phyloP scores from a whole-genome alignment of 2,888 invertebrate species.

The Plebejus melissa region DNA sequence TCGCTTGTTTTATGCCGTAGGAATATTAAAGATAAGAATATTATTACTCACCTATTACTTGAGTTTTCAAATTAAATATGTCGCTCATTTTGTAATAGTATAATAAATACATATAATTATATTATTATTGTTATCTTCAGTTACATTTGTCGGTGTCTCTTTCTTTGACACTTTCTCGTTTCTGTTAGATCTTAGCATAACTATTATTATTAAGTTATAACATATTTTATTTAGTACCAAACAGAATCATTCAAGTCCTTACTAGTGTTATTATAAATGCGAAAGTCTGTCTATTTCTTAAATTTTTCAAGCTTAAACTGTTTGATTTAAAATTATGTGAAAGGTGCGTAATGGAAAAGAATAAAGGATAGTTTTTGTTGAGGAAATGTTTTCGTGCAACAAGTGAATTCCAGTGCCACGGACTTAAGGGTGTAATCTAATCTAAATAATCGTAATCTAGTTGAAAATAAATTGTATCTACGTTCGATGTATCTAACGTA shows the following conservation, averaged over 20 bases:
- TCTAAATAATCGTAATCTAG: neutral
- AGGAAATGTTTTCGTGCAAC: neutral
- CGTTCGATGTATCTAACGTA: too few species aligned
- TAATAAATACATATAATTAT: too few species aligned
- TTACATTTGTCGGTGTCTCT: too few species aligned
- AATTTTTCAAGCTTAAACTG: neutral
- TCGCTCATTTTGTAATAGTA: too few species aligned
- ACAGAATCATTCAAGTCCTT: neutral
- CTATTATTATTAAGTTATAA: too few species aligned
- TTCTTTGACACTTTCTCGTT: too few species aligned
- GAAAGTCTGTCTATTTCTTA: neutral
- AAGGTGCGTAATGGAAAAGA: too few species aligned
- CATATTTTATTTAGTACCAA: too few species aligned
- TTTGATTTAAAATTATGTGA: too few species aligned
- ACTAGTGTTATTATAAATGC: neutral
- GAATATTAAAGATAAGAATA: too few species aligned
- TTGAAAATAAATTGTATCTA: neutral
- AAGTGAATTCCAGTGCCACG: neutral
- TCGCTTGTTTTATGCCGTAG: neutral
- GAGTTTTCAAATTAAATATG: neutral
- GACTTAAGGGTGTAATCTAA: neutral
- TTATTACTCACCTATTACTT: neutral
- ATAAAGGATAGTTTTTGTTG: neutral
- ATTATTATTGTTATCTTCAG: too few species aligned
- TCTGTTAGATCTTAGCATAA: too few species aligned